phyloP scores from a whole-genome alignment of 2,888 invertebrate species.

The Cataglyphis livida region DNA sequence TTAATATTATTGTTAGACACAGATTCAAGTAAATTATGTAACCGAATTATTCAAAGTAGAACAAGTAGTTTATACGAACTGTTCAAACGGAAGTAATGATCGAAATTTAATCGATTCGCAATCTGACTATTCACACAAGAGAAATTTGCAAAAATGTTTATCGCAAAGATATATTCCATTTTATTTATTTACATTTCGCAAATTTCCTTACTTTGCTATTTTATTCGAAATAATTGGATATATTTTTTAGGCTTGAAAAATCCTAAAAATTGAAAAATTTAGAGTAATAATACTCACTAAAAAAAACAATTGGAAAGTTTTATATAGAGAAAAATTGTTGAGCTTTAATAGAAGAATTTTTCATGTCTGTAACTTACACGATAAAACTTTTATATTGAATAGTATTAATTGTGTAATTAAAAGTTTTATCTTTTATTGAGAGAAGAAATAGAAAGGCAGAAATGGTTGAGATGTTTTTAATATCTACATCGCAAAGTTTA shows the following conservation, averaged over 20 bases:
- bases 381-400: background rate
- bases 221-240: background rate
- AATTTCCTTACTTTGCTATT: background rate
- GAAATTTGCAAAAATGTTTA: background rate
- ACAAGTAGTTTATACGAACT: background rate
- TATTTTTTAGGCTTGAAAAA: background rate
- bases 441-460: background rate
- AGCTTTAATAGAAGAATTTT: background rate
- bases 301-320: background rate
- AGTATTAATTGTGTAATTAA: background rate
- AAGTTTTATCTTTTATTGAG: background rate
- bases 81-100: slow-evolving; percentile 3
- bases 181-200: background rate
- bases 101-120: background rate
- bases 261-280: background rate
- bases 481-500: background rate
- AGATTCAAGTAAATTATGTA: background rate
- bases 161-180: background rate
- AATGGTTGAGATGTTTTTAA: background rate
- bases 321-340: background rate
- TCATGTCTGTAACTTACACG: no score
- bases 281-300: background rate
- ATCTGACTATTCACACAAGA: background rate
- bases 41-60: background rate
- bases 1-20: background rate